A percentile compares a stretch with the other conserved stretches of the same genome.
These are phyloP conservation scores for Gnathonemus echidnorhynchus DNA, from an alignment of 2,113 vertebrate genomes.

Conservation along the genomic window DNA sequence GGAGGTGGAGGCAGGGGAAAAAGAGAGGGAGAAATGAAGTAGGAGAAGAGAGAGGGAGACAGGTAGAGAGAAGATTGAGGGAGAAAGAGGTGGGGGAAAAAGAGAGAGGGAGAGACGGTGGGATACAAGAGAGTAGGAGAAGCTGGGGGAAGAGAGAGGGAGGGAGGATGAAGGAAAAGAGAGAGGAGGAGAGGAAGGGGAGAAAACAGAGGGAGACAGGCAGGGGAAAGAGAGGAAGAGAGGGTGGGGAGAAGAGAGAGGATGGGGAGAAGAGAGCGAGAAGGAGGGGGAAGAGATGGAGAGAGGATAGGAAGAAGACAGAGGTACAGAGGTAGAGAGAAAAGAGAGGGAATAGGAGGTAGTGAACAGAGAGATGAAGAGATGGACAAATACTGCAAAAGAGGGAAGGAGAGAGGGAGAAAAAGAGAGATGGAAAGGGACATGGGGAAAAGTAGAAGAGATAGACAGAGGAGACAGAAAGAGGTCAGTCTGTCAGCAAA, in stretches of 20 bases:
- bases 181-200: neutral
- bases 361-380: conserved; percentile 14
- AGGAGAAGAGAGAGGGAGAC: no score
- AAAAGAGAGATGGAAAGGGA: neutral
- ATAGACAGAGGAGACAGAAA: neutral
- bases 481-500: neutral
- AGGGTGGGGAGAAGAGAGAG: neutral
- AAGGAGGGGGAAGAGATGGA: neutral
- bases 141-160: neutral
- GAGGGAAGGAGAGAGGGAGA: neutral
- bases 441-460: neutral
- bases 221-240: neutral
- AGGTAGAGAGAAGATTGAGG: no score
- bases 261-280: neutral
- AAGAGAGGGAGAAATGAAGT: conserved; percentile 7
- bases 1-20: neutral
- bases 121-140: neutral
- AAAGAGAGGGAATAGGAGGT: neutral
- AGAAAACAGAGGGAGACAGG: conserved; percentile 1
- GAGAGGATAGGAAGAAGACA: neutral
- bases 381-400: neutral
- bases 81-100: neutral
- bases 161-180: neutral
- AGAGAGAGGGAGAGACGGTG: neutral
- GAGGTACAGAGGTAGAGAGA: neutral